phyloP scores from a whole-genome alignment of 2,113 vertebrate species.

The Monopterus albus region DNA sequence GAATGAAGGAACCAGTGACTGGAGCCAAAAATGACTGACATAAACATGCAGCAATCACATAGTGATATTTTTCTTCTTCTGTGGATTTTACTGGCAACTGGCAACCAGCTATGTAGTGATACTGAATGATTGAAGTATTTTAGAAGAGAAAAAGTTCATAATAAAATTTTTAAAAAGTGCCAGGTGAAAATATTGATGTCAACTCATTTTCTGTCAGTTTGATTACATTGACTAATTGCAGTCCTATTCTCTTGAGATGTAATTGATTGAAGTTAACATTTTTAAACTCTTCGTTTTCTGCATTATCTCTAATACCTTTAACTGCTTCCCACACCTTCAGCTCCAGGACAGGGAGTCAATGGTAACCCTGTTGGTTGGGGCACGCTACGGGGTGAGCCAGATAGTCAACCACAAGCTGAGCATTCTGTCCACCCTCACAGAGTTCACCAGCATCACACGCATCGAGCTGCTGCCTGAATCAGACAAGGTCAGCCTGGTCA shows the following conservation, averaged over 20 bases:
- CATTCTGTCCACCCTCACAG: conserved; percentile 89
- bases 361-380: conserved; percentile 91
- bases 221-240: too few relatives aligned
- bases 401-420: conserved; percentile 96
- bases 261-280: not conserved
- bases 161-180: too few relatives aligned
- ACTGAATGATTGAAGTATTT: too few relatives aligned
- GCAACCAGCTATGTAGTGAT: too few relatives aligned
- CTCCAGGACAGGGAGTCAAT: conserved; percentile 95
- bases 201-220: too few relatives aligned
- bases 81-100: too few relatives aligned
- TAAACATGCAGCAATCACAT: too few relatives aligned
- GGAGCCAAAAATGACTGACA: too few relatives aligned
- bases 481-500: conserved; percentile 93
- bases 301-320: not conserved
- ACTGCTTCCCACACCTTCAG: conserved; percentile 69
- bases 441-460: conserved; percentile 91
- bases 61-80: too few relatives aligned
- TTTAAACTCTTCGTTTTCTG: not conserved
- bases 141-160: too few relatives aligned
- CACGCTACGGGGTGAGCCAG: conserved; percentile 94
- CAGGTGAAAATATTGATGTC: too few relatives aligned
- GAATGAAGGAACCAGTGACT: too few relatives aligned
- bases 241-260: not conserved
- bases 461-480: conserved; percentile 92